Conservation (phyloP, 2,797 vertebrate species). For the Trematomus bernacchii region DNA sequence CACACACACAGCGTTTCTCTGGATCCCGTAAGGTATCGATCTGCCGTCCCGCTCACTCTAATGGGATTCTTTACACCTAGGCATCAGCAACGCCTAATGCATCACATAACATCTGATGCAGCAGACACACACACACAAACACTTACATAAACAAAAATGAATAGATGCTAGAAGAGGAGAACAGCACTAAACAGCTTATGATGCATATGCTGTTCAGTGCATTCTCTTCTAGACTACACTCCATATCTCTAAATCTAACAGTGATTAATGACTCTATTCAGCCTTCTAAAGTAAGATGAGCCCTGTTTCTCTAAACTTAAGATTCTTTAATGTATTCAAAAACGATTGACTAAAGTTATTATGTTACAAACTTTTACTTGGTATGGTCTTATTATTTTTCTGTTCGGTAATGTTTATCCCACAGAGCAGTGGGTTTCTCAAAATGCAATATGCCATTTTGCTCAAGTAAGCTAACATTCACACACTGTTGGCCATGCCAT, state of each 20-base stretch:
- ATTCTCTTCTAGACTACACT: too few relatives aligned
- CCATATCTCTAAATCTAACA: neutral
- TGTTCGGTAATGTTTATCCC: neutral
- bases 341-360: too few relatives aligned
- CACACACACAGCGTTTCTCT: constrained; percentile 71
- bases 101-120: constrained; percentile 56
- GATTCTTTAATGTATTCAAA: too few relatives aligned
- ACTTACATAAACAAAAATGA: constrained; percentile 55
- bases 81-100: constrained; percentile 73
- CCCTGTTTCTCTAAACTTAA: neutral
- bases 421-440: neutral
- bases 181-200: constrained; percentile 71
- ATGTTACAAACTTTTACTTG: neutral
- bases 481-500: too few relatives aligned
- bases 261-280: constrained; percentile 27
- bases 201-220: too few relatives aligned
- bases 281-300: constrained; percentile 14
- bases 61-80: constrained; percentile 88
- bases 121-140: constrained; percentile 8
- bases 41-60: constrained; percentile 71
- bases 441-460: too few relatives aligned
- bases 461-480: too few relatives aligned
- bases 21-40: constrained; percentile 89
- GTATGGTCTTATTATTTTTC: too few relatives aligned
- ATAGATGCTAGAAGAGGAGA: constrained; percentile 71